Base-by-base conservation (phyloP, 2,888 invertebrate species). In the Eulithis prunata region DNA sequence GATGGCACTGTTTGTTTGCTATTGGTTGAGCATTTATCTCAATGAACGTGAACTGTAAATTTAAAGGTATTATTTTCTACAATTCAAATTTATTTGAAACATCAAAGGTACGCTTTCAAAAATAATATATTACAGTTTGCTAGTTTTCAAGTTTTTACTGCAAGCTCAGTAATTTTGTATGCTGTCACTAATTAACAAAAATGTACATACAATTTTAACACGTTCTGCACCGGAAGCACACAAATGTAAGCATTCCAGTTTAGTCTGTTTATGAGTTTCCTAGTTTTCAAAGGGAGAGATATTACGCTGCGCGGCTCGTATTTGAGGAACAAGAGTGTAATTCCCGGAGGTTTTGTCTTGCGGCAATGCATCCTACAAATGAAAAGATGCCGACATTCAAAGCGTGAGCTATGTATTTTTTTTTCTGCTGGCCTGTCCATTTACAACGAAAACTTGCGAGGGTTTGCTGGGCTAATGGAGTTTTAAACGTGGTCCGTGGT, bases 281-380 rank as follows among this genome's bases (percentile, higher is more conserved):
- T 82, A 81, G 82, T 84, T 87, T 85, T 89, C 89, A 91, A 91
- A 91, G 88, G 85, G 83, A 82, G 81, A 84, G 83, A 87, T 88
- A 89, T 91, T 89, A 84, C 90, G 82, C 84, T 77, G 80, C 76
- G 80, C 78, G 66, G 81, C 80, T 82, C 84, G 88, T 89, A 87
- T 89, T 90, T 89, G 89, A 88, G 82, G 81, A 86, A 88, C 86
- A 87, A 86, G 89, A 89, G 87, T 84, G 88, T 89, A 90, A 90
- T 89, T 90, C 88, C 87, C 87, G 81, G 84, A 80, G 87, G 90
- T 90, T 90, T 90, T 91, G 90, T 91, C 89, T 90, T 84, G 86
- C 82, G 85, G 85, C 84, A 82, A 83, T 83, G 85, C 85, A 81
- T 83, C 80, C 78, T 83, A 87, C 86, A 87, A 90, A 91, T 90